Evolutionary conservation across 2,888 invertebrate genomes (phyloP), one percentile per base, ranked within the genome.

Genomic region (Teleiodes luculella): DNA sequence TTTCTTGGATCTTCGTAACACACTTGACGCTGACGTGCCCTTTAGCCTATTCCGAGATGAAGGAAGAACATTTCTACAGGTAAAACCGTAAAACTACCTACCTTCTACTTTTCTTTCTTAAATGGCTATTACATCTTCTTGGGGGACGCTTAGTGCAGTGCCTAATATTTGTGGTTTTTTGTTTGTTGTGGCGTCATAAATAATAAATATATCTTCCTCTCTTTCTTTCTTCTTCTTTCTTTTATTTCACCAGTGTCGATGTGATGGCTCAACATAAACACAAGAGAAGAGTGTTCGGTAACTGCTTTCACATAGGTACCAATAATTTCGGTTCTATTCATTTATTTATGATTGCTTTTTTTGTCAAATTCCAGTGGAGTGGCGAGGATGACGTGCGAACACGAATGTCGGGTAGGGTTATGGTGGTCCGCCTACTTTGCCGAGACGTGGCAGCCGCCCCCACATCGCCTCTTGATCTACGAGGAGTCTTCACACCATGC

Each of bases 31-130:
- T 0, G 95, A 95, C 70, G 94, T 95, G 58, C 95, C 95, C n/a
- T 95, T 96, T 74, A 92, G 94, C 64, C 89, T 96, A 59, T 95
- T 94, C 70, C 91, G 94, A 46, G 96, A 96, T 81, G 95, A 96
- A 79, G 95, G 95, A 41, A 91, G 94, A 68, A 95, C 95, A 37
- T 96, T 95, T 83, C 81, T 95, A 56, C 94, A 95, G 91, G 96
- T 95, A 86, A 78, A 13, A 18, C 13, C n/a, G n/a, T n/a, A n/a
- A n/a, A n/a, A n/a, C n/a, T n/a, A n/a, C n/a, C n/a, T n/a, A n/a
- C n/a, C n/a, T n/a, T n/a, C n/a, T n/a, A n/a, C n/a, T n/a, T n/a
- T n/a, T n/a, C n/a, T n/a, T n/a, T n/a, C n/a, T n/a, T n/a, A n/a
- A n/a, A n/a, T n/a, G n/a, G n/a, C n/a, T n/a, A n/a, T n/a, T n/a